Conservation (phyloP, 1,140 invertebrate genomes). For the Meloidogyne hapla region DNA sequence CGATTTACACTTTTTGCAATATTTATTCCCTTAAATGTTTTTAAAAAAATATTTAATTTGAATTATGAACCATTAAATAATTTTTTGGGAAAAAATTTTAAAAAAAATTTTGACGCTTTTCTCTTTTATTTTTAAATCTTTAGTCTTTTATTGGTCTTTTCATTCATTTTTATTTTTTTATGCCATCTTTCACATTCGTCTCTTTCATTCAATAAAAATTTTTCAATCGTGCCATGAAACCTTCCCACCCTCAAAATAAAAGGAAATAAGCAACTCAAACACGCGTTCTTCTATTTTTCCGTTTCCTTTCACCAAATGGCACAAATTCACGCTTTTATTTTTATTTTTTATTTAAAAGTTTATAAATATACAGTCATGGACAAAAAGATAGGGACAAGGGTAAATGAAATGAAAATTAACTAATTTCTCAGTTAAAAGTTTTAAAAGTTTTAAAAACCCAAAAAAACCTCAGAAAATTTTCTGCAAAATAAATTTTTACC, state of each 20-base stretch:
- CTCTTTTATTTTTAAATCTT: background rate
- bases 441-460: too few species aligned
- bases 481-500: too few species aligned
- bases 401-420: too few species aligned
- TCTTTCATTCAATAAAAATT: background rate
- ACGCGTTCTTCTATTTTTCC: background rate
- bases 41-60: too few species aligned
- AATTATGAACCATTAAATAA: background rate
- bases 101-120: conserved; percentile 26
- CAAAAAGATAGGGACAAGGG: too few species aligned
- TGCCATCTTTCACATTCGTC: background rate
- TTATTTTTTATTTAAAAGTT: too few species aligned
- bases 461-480: too few species aligned
- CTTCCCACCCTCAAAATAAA: background rate
- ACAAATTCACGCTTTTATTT: background rate
- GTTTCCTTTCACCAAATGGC: conserved; percentile 2
- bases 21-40: too few species aligned
- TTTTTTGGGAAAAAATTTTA: too few species aligned
- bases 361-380: background rate
- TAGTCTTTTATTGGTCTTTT: background rate
- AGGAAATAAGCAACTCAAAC: background rate
- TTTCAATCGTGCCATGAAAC: background rate
- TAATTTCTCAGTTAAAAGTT: too few species aligned
- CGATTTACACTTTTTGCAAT: too few species aligned
- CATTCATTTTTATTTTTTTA: background rate